Evolutionary conservation across 2,797 vertebrate species (phyloP).

Genomic region (Trematomus bernacchii): DNA sequence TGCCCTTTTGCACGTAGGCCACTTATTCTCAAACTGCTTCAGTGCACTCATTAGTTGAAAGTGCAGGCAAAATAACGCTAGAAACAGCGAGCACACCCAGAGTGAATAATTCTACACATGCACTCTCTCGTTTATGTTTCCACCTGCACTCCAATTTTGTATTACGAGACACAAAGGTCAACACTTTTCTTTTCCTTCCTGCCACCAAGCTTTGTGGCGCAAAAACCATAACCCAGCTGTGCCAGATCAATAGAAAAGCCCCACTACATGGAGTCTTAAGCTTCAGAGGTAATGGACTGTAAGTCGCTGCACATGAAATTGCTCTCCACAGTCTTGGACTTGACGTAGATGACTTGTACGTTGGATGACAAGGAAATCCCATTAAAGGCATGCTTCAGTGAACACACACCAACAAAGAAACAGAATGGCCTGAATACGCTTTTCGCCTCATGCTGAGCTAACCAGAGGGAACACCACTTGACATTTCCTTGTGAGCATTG

Average conservation of each 20-base stretch:
- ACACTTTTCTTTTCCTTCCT: background rate
- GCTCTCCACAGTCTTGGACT: background rate
- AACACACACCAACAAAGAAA: slow-evolving; percentile 10
- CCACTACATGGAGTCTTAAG: slow-evolving; percentile 3
- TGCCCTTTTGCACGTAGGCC: background rate
- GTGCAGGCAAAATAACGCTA: background rate
- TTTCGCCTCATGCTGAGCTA: background rate
- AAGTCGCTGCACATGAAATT: slow-evolving; percentile 8
- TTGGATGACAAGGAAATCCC: slow-evolving; percentile 21
- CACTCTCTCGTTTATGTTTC: background rate
- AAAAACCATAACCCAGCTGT: slow-evolving; percentile 18
- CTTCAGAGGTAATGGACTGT: background rate
- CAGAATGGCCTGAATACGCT: slow-evolving; percentile 1
- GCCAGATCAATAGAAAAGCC: slow-evolving; percentile 29
- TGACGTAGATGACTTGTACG: slow-evolving; percentile 12
- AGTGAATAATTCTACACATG: background rate
- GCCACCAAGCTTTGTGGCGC: slow-evolving; percentile 14
- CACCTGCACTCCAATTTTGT: background rate
- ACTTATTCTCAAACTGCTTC: slow-evolving; percentile 2
- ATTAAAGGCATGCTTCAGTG: slow-evolving; percentile 4
- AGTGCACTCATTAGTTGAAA: slow-evolving; percentile 12
- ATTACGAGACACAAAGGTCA: background rate
- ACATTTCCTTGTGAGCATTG: background rate
- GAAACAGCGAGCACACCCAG: too few relatives aligned
- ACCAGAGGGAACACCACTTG: background rate